Evolutionary conservation across 2,888 invertebrate genomes (phyloP).

Genomic region (Branchipolynoe longqiensis): DNA sequence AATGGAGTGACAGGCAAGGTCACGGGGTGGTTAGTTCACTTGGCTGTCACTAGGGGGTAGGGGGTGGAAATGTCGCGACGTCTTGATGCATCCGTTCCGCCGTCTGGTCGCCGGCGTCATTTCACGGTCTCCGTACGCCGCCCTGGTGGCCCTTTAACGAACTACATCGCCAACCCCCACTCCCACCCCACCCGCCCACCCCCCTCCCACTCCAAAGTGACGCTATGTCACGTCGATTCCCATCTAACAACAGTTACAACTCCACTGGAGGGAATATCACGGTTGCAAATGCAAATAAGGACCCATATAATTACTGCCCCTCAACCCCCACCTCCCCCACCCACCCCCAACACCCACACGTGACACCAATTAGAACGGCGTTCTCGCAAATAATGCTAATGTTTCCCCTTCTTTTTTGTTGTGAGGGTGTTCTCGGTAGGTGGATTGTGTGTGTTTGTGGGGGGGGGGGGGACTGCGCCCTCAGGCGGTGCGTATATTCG

Average conservation of each 20-base stretch:
- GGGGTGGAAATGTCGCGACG: conserved; percentile 49
- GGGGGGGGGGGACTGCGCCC: too few relatives aligned
- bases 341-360: too few relatives aligned
- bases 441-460: too few relatives aligned
- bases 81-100: conserved; percentile 54
- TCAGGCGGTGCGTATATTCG: not conserved
- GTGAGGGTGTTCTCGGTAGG: too few relatives aligned
- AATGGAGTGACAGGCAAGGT: conserved; percentile 49
- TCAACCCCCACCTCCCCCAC: not conserved
- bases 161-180: not conserved
- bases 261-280: too few relatives aligned
- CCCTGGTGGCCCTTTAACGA: not conserved
- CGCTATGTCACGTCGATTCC: too few relatives aligned
- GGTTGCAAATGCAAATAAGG: too few relatives aligned
- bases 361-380: too few relatives aligned
- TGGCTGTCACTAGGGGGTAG: conserved; percentile 36
- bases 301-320: too few relatives aligned
- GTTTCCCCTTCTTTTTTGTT: too few relatives aligned
- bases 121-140: conserved; percentile 19
- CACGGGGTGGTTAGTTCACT: conserved; percentile 43
- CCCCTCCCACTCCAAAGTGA: not conserved
- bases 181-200: not conserved
- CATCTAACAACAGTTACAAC: too few relatives aligned
- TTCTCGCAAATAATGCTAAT: too few relatives aligned
- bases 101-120: conserved; percentile 48